A percentile compares a stretch with the other conserved stretches of the same genome.
Evolutionary conservation across 2,888 invertebrate species (phyloP).

Genomic region (Eilema griseolum): DNA sequence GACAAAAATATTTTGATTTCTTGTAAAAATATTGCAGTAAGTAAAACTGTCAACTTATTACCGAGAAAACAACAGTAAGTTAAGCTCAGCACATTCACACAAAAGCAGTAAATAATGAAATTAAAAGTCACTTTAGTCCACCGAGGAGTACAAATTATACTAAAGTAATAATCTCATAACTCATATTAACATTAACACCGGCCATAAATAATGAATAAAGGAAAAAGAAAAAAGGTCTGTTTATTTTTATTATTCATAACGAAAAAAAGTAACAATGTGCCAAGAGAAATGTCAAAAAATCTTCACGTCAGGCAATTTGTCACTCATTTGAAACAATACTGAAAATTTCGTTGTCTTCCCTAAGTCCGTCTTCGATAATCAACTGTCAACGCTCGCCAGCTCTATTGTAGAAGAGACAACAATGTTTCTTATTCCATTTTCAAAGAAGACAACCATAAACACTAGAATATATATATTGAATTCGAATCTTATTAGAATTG

Average conservation of each 20-base stretch:
- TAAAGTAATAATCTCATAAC: slow-evolving; percentile 70
- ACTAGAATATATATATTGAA: slow-evolving; percentile 32
- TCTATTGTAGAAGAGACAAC: slow-evolving; percentile 76
- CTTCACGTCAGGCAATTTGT: slow-evolving; percentile 72
- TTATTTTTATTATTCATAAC: slow-evolving; percentile 58
- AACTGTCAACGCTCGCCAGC: slow-evolving; percentile 74
- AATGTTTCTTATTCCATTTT: slow-evolving; percentile 59
- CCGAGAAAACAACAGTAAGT: slow-evolving; percentile 52
- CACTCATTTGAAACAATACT: slow-evolving; percentile 70
- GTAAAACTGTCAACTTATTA: slow-evolving; percentile 53
- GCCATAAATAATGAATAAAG: slow-evolving; percentile 67
- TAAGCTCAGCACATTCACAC: slow-evolving; percentile 55
- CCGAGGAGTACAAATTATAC: slow-evolving; percentile 68
- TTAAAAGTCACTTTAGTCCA: slow-evolving; percentile 72
- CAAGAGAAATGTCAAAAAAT: slow-evolving; percentile 60
- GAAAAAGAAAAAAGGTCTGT: slow-evolving; percentile 52
- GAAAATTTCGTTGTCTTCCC: slow-evolving; percentile 71
- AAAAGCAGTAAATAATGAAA: slow-evolving; percentile 79
- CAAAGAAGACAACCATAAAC: slow-evolving; percentile 40
- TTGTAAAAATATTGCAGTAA: slow-evolving; percentile 43
- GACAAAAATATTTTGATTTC: slow-evolving; percentile 53
- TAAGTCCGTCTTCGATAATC: slow-evolving; percentile 69
- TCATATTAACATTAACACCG: slow-evolving; percentile 69
- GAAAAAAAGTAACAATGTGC: slow-evolving; percentile 61
- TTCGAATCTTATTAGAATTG: slow-evolving; percentile 45